A percentile compares a stretch with the other conserved stretches of the same genome.
Conservation (phyloP, 2,888 invertebrate species). For the Ptychoptera albimana region DNA sequence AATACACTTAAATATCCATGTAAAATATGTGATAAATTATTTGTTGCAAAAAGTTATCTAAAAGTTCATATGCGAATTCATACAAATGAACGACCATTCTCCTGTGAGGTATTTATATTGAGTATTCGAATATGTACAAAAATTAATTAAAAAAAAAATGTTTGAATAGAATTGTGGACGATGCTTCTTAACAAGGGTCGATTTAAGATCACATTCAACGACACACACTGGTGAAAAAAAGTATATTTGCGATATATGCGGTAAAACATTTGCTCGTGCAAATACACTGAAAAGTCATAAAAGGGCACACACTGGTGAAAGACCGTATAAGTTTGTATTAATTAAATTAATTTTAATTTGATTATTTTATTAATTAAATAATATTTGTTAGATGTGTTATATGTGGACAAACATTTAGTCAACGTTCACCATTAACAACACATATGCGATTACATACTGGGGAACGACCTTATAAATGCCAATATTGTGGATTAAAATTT, state of each 20-base stretch:
- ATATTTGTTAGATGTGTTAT: conserved; percentile 33
- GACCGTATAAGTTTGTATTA: conserved; percentile 33
- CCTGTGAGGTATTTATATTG: conserved; percentile 35
- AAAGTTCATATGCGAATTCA: conserved; percentile 41
- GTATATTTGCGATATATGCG: conserved; percentile 43
- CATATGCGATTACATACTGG: conserved; percentile 44
- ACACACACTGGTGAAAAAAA: conserved; percentile 46
- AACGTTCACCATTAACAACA: conserved; percentile 46
- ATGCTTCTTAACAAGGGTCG: conserved; percentile 40
- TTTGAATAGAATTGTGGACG: conserved; percentile 34
- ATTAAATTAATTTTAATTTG: neutral
- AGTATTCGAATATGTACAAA: conserved; percentile 4
- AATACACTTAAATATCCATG: conserved; percentile 34
- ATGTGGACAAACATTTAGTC: conserved; percentile 45
- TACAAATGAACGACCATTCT: conserved; percentile 41
- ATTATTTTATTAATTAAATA: neutral
- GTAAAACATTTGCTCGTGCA: conserved; percentile 42
- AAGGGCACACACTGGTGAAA: conserved; percentile 40
- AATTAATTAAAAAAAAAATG: neutral
- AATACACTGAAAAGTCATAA: conserved; percentile 40
- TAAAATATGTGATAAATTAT: conserved; percentile 40
- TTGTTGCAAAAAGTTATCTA: conserved; percentile 42
- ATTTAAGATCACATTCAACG: conserved; percentile 40
- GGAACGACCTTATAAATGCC: conserved; percentile 42
- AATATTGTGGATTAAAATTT: conserved; percentile 38